Conservation (phyloP, 1,140 invertebrate genomes). For the Saccostrea cuccullata region DNA sequence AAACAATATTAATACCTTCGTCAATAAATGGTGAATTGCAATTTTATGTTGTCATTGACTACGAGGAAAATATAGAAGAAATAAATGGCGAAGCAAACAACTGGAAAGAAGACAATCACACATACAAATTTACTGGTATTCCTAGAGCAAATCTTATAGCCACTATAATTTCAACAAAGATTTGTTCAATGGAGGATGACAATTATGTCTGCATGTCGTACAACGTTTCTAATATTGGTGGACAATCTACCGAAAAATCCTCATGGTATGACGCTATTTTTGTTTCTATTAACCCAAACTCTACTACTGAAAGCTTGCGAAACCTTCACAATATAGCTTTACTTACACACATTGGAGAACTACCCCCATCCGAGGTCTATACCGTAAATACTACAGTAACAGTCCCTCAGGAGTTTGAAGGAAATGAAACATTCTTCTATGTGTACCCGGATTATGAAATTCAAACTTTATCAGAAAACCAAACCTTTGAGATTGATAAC, state of each 20-base stretch:
- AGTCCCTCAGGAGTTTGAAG: background rate
- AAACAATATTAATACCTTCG: background rate
- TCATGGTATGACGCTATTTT: background rate
- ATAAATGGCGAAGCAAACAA: background rate
- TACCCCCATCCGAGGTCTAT: background rate
- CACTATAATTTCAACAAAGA: background rate
- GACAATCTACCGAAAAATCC: background rate
- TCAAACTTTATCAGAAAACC: background rate
- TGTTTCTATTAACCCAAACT: background rate
- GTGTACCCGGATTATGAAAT: background rate
- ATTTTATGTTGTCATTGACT: background rate
- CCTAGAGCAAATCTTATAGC: background rate
- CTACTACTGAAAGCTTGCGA: background rate
- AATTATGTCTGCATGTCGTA: background rate
- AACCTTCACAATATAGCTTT: background rate
- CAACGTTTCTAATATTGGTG: background rate
- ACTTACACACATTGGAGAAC: background rate
- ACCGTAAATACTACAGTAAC: background rate
- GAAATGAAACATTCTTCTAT: background rate
- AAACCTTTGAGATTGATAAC: background rate
- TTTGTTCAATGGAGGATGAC: background rate
- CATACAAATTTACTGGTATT: background rate
- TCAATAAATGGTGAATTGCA: background rate
- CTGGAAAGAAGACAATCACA: background rate
- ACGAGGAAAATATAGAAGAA: background rate